These are phyloP conservation scores for Callospermophilus lateralis DNA, from an alignment of 2,113 vertebrate species.

Conservation along the genomic window DNA sequence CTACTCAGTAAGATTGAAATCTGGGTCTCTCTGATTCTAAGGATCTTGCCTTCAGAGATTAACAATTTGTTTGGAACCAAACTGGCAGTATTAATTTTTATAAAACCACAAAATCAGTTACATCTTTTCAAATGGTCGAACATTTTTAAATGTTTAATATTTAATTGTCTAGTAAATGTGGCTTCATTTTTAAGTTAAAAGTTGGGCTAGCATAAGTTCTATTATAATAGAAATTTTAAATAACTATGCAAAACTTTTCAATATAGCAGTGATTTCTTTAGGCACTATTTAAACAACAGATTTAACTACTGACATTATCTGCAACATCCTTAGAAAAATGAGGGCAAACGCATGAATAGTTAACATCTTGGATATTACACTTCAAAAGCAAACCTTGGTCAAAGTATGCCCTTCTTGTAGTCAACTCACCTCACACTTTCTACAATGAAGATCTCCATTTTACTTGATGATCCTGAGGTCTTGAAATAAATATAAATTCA, in stretches of 20 bases:
- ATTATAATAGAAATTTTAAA: not conserved
- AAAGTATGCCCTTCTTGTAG: not conserved
- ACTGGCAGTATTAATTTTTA: not conserved
- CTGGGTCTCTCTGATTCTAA: not conserved
- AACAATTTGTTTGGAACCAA: not conserved
- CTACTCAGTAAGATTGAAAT: not conserved
- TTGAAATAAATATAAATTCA: not conserved
- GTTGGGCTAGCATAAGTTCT: not conserved
- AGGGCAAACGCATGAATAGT: not conserved
- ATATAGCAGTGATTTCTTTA: not conserved
- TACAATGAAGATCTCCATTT: not conserved
- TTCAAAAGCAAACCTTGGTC: not conserved
- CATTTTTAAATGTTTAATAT: not conserved
- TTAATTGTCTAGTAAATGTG: not conserved
- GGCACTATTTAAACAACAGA: not conserved
- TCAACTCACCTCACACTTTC: not conserved
- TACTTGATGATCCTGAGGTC: not conserved
- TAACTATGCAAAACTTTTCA: slow-evolving; percentile 2
- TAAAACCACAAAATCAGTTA: not conserved
- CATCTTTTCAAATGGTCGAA: not conserved
- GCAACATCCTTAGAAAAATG: not conserved
- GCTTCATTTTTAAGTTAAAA: slow-evolving; percentile 37
- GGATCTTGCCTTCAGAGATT: not conserved
- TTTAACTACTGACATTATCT: not conserved
- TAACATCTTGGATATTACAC: not conserved